Base-by-base conservation (phyloP, 2,888 invertebrate genomes). In the Noctua comes region DNA sequence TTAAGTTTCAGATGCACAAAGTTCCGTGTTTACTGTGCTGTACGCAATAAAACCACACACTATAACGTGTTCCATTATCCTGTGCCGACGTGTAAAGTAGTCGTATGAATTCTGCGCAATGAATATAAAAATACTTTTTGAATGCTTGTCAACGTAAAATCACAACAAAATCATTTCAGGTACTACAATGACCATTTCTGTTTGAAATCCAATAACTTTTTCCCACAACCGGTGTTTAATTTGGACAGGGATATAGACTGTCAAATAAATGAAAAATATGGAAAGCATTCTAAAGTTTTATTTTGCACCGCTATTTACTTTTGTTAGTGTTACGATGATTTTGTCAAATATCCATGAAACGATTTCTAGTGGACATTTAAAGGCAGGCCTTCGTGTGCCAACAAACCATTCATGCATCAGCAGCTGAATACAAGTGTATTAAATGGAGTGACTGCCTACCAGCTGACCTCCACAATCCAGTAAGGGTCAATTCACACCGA, bases 1-100 rank as follows among this genome's bases (percentile, higher is more conserved):
- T 93, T 93, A 92, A 91, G 89, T 92, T 91, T 91, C 82, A 88
- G 86, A 90, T 90, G 87, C 87, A 91, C 76, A 86, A 89, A 90
- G 81, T 88, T 91, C 80, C 72, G 83, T 87, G 82, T 88, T 84
- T 86, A 85, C 80, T 68, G 70, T 59, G 1, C 65, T 51, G 36
- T 46, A 72, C 31, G 51, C 82, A 81, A 80, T 78, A 76, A 68
- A 79, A 83, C 70, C 71, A 59, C 70, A 54, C 18, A 57, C 62
- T 57, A 69, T 68, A 64, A 73, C 51, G 46, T 62, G 36, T 27
- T 36, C 11, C 24, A 57, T 65, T 81, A 77, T 68, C 66, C 79
- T 76, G 64, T 18, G 24, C 5, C 16, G 16, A 72, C 21, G 64
- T 76, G 54, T 48, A 43, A 43, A 62, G 51, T 6, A 40, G n/a